Percentiles rank a stretch among this genome's conserved stretches.
phyloP scores from a whole-genome alignment of 2,888 invertebrate species.

The Apamea sordens region DNA sequence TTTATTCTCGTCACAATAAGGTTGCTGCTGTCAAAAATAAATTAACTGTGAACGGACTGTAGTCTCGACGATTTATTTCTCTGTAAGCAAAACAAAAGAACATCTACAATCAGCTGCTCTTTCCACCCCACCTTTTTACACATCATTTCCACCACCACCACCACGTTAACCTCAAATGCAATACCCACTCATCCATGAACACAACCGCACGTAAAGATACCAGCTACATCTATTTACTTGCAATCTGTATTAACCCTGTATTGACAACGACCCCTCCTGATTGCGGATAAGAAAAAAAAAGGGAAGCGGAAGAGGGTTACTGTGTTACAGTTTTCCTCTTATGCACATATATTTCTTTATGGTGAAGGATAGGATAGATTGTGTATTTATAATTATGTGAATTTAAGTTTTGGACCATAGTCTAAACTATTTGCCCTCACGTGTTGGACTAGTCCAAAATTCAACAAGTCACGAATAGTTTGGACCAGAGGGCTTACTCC shows the following conservation, averaged over 20 bases:
- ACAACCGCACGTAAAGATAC: constrained; percentile 30
- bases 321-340: constrained; percentile 21
- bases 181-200: constrained; percentile 17
- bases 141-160: background rate
- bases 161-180: constrained; percentile 13
- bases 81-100: background rate
- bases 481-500: too few species aligned
- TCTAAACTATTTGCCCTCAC: too few species aligned
- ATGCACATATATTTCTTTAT: background rate
- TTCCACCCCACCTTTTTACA: background rate
- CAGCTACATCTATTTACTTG: constrained; percentile 36
- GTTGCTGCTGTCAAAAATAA: too few species aligned
- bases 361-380: background rate
- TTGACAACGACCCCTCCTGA: constrained; percentile 49
- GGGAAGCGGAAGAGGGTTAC: constrained; percentile 25
- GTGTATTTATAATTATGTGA: too few species aligned
- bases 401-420: background rate
- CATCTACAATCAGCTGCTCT: background rate
- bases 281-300: constrained; percentile 42
- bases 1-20: too few species aligned
- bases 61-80: too few species aligned
- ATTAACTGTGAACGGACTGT: too few species aligned
- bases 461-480: too few species aligned
- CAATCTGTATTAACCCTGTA: constrained; percentile 45
- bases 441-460: too few species aligned